A percentile compares a stretch with the other conserved stretches of the same genome.
phyloP scores from a whole-genome alignment of 2,113 vertebrate genomes.

The Cyanocitta stelleri region DNA sequence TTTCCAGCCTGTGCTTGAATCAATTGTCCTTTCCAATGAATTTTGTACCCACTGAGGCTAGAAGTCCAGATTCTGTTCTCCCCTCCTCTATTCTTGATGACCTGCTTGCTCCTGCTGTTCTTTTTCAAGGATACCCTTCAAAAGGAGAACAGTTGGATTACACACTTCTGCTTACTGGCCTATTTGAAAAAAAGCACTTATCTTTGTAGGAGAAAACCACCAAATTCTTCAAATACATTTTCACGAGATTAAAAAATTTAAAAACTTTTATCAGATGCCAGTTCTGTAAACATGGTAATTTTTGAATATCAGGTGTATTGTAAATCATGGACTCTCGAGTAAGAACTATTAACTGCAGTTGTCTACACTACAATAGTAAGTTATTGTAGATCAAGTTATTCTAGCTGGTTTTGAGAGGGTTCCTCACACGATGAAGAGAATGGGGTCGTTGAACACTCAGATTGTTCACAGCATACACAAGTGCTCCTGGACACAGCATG shows the following conservation, averaged over 20 bases:
- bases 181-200: background rate
- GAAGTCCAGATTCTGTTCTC: background rate
- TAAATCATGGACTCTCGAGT: background rate
- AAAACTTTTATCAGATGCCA: background rate
- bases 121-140: background rate
- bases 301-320: background rate
- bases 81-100: fast-evolving
- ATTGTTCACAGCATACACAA: background rate
- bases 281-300: background rate
- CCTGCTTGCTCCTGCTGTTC: background rate
- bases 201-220: background rate
- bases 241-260: background rate
- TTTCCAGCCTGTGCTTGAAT: background rate
- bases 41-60: background rate
- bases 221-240: background rate
- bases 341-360: background rate
- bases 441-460: background rate
- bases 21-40: background rate
- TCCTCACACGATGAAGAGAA: background rate
- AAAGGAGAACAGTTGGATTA: background rate
- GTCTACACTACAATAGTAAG: background rate
- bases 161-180: background rate
- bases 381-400: background rate
- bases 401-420: background rate
- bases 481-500: background rate